Conservation (phyloP, 2,888 invertebrate genomes). For the Caenorhabditis sp. region DNA sequence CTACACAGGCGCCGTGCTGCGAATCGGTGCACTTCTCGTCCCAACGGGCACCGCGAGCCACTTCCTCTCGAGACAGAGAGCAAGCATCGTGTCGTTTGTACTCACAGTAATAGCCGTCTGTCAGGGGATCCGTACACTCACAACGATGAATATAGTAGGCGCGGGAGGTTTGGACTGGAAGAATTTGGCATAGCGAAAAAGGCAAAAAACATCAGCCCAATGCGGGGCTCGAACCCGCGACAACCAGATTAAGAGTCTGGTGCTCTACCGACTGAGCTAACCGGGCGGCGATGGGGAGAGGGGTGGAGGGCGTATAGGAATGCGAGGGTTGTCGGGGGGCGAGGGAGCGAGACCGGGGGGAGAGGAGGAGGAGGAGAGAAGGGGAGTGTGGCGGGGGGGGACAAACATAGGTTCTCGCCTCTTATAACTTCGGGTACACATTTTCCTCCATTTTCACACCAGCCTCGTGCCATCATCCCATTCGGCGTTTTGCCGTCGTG, state of each 20-base stretch:
- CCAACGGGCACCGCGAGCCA: conserved; percentile 50
- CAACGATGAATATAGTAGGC: conserved; percentile 52
- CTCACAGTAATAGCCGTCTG: conserved; percentile 62
- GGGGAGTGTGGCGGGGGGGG: too few species aligned
- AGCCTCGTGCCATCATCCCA: conserved; percentile 15
- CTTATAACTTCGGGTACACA: conserved; percentile 55
- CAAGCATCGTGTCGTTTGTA: conserved; percentile 60
- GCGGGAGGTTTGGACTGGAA: conserved; percentile 35
- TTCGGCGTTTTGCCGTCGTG: conserved; percentile 35
- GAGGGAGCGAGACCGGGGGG: not conserved
- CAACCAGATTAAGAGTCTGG: conserved; percentile 82
- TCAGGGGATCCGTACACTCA: conserved; percentile 43
- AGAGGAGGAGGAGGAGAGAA: not conserved
- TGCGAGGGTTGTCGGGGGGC: not conserved
- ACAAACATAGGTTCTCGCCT: conserved; percentile 12
- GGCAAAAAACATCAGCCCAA: conserved; percentile 71
- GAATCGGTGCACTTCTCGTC: conserved; percentile 65
- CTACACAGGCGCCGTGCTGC: conserved; percentile 63
- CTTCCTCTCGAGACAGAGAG: conserved; percentile 62
- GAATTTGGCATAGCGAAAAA: conserved; percentile 9
- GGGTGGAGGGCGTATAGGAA: conserved; percentile 8
- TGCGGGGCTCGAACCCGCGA: conserved; percentile 83
- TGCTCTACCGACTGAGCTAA: conserved; percentile 83
- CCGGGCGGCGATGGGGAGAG: conserved; percentile 55
- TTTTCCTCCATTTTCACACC: conserved; percentile 59